Evolutionary conservation across 2,113 vertebrate species (phyloP), one percentile per base, ranked within the genome.

Genomic region (Actenoides hombroni): DNA sequence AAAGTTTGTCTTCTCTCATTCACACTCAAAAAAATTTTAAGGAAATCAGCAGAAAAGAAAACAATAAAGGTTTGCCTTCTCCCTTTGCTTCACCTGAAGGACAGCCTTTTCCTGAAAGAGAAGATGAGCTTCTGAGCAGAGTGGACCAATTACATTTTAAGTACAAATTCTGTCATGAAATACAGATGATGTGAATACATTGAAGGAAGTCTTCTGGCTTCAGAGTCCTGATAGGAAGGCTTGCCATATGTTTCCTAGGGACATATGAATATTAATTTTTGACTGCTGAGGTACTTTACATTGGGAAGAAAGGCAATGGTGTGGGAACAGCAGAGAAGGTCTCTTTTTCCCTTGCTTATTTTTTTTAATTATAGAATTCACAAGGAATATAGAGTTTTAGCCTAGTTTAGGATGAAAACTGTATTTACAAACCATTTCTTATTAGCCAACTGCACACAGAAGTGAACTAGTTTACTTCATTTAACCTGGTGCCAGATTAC

Each of bases 361-460:
- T 49, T 31, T 33, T n/a, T 44, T n/a, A 49, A 25, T 7, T 39
- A 17, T 70, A 51, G 6, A 80, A 13, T 48, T 60, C 31, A 73
- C 7, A 69, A 69, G 9, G 33, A 83, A 88, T 53, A 53, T 4
- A 81, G 13, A 92, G 81, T 70, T 57, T 75, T 16, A 69, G 11
- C 8, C 4, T 48, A 28, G 2, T 20, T 61, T 85, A 29, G 5
- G 12, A 42, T 39, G 24, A 70, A 78, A 70, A 68, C 2, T 0
- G 0, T 91, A 21, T 75, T 71, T 64, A 5, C 11, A 44, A 84
- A 75, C 5, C 5, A 42, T 64, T 39, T 53, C 46, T 67, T 13
- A 46, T 75, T 60, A 84, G 20, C 10, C 9, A 51, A 0, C 28
- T 2, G 4, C 0, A 4, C 15, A 57, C 5, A 68, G 9, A 77